Evolutionary conservation across 2,888 invertebrate genomes (phyloP).

Genomic region (Cyclophora punctaria): DNA sequence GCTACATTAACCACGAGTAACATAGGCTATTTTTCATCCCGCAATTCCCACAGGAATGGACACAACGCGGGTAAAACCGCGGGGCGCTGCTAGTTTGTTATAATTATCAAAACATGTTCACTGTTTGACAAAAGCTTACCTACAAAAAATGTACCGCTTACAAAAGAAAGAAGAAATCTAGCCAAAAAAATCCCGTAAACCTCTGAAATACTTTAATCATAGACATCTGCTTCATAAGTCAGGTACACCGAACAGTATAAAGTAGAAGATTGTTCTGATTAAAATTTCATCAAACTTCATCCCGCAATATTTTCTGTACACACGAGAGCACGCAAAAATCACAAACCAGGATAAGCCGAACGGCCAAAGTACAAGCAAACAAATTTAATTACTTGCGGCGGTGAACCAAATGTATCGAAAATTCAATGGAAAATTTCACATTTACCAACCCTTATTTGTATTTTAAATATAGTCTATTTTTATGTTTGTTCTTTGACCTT

Average conservation of each 20-base stretch:
- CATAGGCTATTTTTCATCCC: too few relatives aligned
- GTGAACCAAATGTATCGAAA: conserved; percentile 27
- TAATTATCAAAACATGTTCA: too few relatives aligned
- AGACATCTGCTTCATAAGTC: conserved; percentile 11
- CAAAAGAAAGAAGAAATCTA: too few relatives aligned
- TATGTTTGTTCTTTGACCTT: too few relatives aligned
- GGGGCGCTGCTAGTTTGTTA: too few relatives aligned
- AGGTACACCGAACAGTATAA: not conserved
- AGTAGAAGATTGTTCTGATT: conserved; percentile 31
- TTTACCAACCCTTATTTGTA: not conserved
- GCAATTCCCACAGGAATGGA: too few relatives aligned
- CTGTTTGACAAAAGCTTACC: too few relatives aligned
- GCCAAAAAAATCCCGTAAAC: conserved; percentile 15
- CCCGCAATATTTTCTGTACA: conserved; percentile 37
- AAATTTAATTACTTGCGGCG: conserved; percentile 44
- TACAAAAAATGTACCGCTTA: too few relatives aligned
- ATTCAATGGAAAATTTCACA: conserved; percentile 22
- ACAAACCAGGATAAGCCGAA: conserved; percentile 32
- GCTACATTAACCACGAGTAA: too few relatives aligned
- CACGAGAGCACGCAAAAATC: conserved; percentile 36
- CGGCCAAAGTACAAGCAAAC: conserved; percentile 32
- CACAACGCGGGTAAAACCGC: too few relatives aligned
- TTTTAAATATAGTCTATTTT: too few relatives aligned
- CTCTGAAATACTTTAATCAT: conserved; percentile 19
- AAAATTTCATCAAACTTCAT: conserved; percentile 46